Evolutionary conservation across 2,113 vertebrate species (phyloP), one percentile per base, ranked within the genome.

Genomic region (Ondatra zibethicus): DNA sequence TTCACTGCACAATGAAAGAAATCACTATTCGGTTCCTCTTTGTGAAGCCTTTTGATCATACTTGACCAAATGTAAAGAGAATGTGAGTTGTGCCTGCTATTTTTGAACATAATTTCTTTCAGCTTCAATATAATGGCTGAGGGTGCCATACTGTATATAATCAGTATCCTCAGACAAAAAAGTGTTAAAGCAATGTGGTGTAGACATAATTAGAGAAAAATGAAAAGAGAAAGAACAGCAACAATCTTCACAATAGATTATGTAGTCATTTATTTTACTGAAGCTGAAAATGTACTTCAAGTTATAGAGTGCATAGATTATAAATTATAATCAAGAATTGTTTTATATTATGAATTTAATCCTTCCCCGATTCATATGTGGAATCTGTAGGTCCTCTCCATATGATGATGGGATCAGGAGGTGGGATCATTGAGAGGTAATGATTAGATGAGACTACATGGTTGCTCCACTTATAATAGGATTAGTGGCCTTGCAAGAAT

Each of bases 21-120:
- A 84, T 82, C 63, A 85, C 68, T 86, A 80, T 93, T 96, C 68
- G 91, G 14, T 91, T 88, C 39, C 39, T 63, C 77, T 95, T 85
- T 93, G 90, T 89, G 58, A 91, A 93, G 96, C 13, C 36, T 73
- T 50, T 52, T 78, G 85, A 47, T 73, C 9, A 78, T 66, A n/a
- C 63, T 91, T 89, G 52, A 75, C 27, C 52, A 75, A 21, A 82
- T 89, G 27, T 73, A 94, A 70, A 92, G 84, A 75, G 93, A 96
- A 68, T 55, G 75, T 47, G 23, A 72, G 52, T 91, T 94, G 11
- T 55, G 8, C 14, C 68, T 94, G 66, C 93, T 70, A 66, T 72
- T 94, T 97, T 85, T 88, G 14, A 94, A 80, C 21, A 47, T 45
- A 70, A 91, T 73, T 97, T 96, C 58, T 95, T 82, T 94, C 58